Base-by-base conservation (phyloP, 2,888 invertebrate species). In the Ophion obscuratus region DNA sequence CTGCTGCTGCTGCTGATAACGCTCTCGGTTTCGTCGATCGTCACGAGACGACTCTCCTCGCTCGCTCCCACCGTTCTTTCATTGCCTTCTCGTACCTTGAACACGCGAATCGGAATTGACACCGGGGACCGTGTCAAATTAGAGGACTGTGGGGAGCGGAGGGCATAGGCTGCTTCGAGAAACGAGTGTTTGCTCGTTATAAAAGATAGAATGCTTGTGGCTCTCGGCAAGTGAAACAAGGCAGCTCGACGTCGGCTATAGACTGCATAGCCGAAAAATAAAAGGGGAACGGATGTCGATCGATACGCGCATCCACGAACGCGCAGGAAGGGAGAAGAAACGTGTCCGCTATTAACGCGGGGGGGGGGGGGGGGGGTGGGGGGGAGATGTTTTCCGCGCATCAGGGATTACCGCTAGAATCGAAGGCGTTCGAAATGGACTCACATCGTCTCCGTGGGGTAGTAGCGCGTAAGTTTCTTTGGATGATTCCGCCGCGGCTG, bases 21-120 rank as follows among this genome's bases (percentile, higher is more conserved):
- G 17, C 53, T 94, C 88, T 91, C 94, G 85, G 89, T 91, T 68
- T 91, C 93, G 84, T 96, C 95, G 87, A 95, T 95, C 73, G 92
- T 90, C 61, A 91, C 90, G 61, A 91, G 92, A 67, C 93, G 91
- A 75, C 95, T 95, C 86, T 95, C 95, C 81, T 96, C 96, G 82
- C 95, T 95, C 2, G 95, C 95, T 31, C 17, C n/a, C 10, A 91
- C 91, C 84, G 92, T 91, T 81, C 92, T 89, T 40, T 92, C 92
- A 85, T 94, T 17, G 5, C 53, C 93, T 89, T 92, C 92, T 89
- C 92, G 92, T 89, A 92, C 90, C 93, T 94, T 86, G 9, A 86
- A 88, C 27, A 70, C 20, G 31, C 9, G 7, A 70, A 70, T 53
- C 10, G 11, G 0, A 70, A 70, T n/a, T 70, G 20, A 44, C 24